Evolutionary conservation across 1,140 invertebrate genomes (phyloP).

Genomic region (Pseudomyrmex dendroicus): DNA sequence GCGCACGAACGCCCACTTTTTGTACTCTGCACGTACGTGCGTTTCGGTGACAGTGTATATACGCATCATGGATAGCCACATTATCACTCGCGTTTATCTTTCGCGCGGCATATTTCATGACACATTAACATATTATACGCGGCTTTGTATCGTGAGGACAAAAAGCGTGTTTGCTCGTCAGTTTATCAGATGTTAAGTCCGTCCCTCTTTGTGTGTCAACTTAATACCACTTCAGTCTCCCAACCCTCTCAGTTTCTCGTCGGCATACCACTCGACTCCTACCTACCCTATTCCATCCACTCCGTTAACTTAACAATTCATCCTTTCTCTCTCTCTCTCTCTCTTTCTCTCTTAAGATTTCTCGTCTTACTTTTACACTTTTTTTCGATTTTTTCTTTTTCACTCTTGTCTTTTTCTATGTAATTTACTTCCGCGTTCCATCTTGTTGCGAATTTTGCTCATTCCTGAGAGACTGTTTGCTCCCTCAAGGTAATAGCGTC

Average conservation of each 20-base stretch:
- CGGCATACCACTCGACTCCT: conserved; percentile 41
- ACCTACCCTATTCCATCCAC: not conserved
- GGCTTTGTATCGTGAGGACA: conserved; percentile 65
- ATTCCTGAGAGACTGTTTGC: not conserved
- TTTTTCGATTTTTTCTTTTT: not conserved
- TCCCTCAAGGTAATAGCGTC: not conserved
- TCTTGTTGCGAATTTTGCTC: not conserved
- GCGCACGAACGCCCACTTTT: not conserved
- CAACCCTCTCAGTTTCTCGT: conserved; percentile 54
- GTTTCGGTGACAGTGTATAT: not conserved
- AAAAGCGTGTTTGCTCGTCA: conserved; percentile 80
- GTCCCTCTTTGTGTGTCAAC: conserved; percentile 78
- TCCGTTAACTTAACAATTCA: no score
- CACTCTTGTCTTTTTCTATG: not conserved
- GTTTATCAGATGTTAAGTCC: conserved; percentile 79
- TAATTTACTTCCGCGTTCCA: conserved; percentile 15
- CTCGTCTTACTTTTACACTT: not conserved
- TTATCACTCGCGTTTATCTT: conserved; percentile 63
- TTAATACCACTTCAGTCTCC: conserved; percentile 76
- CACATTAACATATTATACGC: conserved; percentile 77
- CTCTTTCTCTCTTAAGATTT: not conserved
- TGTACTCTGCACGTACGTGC: not conserved
- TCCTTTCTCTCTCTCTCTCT: not conserved
- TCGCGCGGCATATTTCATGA: conserved; percentile 72
- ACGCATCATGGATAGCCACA: no score